A percentile compares a stretch with the other conserved stretches of the same genome.
Evolutionary conservation across 2,888 invertebrate species (phyloP).

Genomic region (Gymnocheta viridis): DNA sequence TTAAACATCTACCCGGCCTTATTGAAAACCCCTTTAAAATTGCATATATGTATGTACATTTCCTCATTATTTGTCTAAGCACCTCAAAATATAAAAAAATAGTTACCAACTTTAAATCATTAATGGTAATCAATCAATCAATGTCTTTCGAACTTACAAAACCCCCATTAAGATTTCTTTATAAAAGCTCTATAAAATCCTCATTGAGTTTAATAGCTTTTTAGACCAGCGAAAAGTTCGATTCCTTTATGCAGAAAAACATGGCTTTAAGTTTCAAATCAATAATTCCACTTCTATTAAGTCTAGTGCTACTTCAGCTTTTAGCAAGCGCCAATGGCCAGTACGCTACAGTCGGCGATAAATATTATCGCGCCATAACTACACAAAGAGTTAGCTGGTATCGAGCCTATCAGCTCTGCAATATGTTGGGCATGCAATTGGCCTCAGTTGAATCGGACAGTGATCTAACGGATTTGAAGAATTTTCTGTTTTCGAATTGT

Average conservation of each 20-base stretch:
- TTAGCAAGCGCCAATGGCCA: not conserved
- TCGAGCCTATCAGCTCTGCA: conserved; percentile 23
- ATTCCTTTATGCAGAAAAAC: not conserved
- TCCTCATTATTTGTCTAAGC: not conserved
- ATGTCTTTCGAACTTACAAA: not conserved
- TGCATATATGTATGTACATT: too few relatives aligned
- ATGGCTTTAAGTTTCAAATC: not conserved
- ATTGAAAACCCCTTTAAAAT: too few relatives aligned
- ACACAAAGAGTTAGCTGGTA: conserved; percentile 37
- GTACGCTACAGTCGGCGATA: not conserved
- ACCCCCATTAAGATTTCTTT: not conserved
- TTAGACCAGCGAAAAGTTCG: not conserved
- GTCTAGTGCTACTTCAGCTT: not conserved
- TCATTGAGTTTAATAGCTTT: not conserved
- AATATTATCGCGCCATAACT: not conserved
- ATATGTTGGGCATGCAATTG: conserved; percentile 17
- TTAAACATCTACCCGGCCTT: too few relatives aligned
- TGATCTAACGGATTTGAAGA: not conserved
- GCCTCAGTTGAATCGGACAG: conserved; percentile 37
- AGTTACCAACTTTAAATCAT: not conserved
- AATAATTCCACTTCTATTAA: not conserved
- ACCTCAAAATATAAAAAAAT: not conserved
- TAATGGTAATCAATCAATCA: conserved; percentile 24
- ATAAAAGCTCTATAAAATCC: conserved; percentile 3
- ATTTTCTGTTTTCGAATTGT: conserved; percentile 1